Evolutionary conservation across 35 echinoderm and acorn worm genomes (phyloP), one percentile per base, ranked within the genome.

Genomic region (Apostichopus californicus): DNA sequence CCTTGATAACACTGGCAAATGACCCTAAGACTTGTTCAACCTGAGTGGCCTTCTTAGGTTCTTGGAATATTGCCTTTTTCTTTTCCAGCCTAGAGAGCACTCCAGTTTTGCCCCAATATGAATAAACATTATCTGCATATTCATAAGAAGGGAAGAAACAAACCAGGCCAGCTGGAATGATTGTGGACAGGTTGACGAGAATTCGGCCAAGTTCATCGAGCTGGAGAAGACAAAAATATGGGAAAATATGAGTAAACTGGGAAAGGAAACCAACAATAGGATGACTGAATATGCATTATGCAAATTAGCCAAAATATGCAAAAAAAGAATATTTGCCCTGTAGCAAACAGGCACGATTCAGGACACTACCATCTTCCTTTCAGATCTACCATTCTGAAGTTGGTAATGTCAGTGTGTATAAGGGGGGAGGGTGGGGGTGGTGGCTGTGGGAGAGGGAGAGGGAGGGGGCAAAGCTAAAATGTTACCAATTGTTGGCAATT

Each of bases 61-160:
- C 97, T 56, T 95, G 78, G 65, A 96, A 96, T 18, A 99, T 90
- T 63, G 93, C 80, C 95, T 99, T 99, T 46, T 93, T 92, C 23
- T 91, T 91, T 55, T 89, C 89, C 58, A 99, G 91, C 64, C 95
- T 93, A 1, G 91, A 72, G 34, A 99, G 93, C 9, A 96, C 93
- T 0, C 97, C 95, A 5, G 92, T 90, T 52, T 92, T 94, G 15
- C 93, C 93, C 97, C 97, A 99, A 77, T 99, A 68, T 53, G 68
- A 90, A 83, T 93, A 93, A 59, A 99, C 92, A 15, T 88, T 68
- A 46, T 95, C 94, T 90, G 96, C 97, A 71, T 99, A 99, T 84
- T 99, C 97, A 65, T 99, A 99, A 7, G 97, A 99, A 55, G 97
- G 97, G 54, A 99, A 95, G 93, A 99, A 99, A 83, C 95, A 94